Conservation (phyloP, 2,888 invertebrate genomes). For the Ctena decussata region DNA sequence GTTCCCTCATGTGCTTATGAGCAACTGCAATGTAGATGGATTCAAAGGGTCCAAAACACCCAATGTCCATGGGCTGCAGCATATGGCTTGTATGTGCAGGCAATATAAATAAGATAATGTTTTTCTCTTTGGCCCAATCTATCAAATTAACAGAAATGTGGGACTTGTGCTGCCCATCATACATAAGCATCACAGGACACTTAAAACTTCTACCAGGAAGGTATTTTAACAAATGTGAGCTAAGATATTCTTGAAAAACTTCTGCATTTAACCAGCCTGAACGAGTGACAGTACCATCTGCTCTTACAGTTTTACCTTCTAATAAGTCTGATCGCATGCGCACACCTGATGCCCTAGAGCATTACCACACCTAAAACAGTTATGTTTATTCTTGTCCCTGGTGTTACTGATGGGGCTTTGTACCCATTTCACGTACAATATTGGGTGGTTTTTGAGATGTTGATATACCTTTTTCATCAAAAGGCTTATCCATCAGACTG, state of each 20-base stretch:
- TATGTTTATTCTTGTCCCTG: constrained; percentile 7
- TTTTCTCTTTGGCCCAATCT: constrained; percentile 32
- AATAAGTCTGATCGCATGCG: constrained; percentile 5
- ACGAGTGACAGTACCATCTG: constrained; percentile 1
- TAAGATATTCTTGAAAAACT: not conserved
- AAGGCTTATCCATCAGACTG: not conserved
- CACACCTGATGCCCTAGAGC: constrained; percentile 25
- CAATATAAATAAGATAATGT: constrained; percentile 38
- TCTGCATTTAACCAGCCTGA: constrained; percentile 23
- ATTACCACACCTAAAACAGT: constrained; percentile 38
- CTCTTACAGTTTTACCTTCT: not conserved
- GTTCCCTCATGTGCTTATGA: constrained; percentile 39
- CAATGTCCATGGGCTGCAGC: constrained; percentile 50
- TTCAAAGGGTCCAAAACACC: constrained; percentile 48
- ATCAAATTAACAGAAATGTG: constrained; percentile 26
- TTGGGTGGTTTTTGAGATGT: not conserved
- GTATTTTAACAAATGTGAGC: not conserved
- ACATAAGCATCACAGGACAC: not conserved
- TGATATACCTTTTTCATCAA: constrained; percentile 27
- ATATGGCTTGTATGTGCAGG: constrained; percentile 44
- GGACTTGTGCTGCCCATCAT: constrained; percentile 6
- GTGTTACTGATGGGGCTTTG: constrained; percentile 1
- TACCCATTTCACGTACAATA: not conserved
- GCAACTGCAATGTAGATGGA: constrained; percentile 39
- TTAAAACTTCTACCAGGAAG: not conserved